phyloP scores from a whole-genome alignment of 2,888 invertebrate genomes.

The Chymomyza caudatula region DNA sequence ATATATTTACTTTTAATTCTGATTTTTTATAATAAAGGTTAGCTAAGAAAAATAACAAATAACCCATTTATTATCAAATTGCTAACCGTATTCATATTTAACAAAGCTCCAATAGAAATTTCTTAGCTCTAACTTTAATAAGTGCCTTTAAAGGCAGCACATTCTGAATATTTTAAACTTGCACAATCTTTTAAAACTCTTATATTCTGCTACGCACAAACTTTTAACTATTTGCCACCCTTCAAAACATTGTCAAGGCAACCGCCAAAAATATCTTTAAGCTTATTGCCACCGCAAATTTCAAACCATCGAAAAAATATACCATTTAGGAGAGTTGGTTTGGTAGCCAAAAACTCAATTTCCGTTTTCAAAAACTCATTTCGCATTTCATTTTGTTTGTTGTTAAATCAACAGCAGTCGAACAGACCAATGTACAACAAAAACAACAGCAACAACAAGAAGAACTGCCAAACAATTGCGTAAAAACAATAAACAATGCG shows the following conservation, averaged over 20 bases:
- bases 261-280: not conserved
- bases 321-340: not conserved
- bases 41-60: not conserved
- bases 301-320: not conserved
- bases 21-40: too few species aligned
- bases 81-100: too few species aligned
- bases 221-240: not conserved
- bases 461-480: conserved; percentile 60
- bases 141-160: not conserved
- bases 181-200: not conserved
- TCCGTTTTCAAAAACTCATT: conserved; percentile 65
- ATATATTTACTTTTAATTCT: too few species aligned
- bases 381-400: conserved; percentile 59
- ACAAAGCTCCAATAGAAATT: not conserved
- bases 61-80: not conserved
- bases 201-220: not conserved
- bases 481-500: conserved; percentile 68
- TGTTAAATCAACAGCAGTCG: conserved; percentile 65
- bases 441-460: not conserved
- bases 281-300: not conserved
- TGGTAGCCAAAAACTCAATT: conserved; percentile 68
- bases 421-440: conserved; percentile 3
- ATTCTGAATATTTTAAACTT: not conserved
- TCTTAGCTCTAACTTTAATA: not conserved
- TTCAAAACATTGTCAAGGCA: not conserved